These are phyloP conservation scores for Temnopleurus reevesii DNA, from an alignment of 53 echinoderm and acorn worm genomes.

Conservation along the genomic window DNA sequence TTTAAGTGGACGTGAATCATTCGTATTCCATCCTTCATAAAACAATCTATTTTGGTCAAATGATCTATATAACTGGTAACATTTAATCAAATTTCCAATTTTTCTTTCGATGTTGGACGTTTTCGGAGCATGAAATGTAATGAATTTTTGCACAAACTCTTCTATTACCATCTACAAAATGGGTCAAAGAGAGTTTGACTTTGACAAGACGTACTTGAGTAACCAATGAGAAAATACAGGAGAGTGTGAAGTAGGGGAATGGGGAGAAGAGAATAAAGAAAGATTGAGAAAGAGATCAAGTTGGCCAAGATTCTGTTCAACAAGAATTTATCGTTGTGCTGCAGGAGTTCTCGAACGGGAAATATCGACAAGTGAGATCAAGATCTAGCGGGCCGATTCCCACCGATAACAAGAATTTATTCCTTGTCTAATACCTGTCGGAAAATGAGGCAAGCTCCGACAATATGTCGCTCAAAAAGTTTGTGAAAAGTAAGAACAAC, in stretches of 20 bases:
- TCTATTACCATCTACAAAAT: no score
- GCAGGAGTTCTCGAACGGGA: slow-evolving; percentile 45
- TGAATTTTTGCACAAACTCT: no score
- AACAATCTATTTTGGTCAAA: no score
- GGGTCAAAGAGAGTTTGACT: not conserved
- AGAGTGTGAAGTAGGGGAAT: no score
- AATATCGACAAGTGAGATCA: slow-evolving; percentile 43
- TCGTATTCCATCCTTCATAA: no score
- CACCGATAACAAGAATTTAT: slow-evolving; percentile 45
- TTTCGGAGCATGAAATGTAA: no score
- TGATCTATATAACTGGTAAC: no score
- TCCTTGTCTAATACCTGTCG: slow-evolving; percentile 35
- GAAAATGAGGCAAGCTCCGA: slow-evolving; percentile 12
- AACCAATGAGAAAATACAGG: not conserved
- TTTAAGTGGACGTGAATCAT: no score
- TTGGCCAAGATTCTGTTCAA: not conserved
- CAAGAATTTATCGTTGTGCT: slow-evolving; percentile 6
- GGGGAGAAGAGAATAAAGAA: no score
- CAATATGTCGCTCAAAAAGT: not conserved
- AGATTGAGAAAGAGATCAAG: not conserved
- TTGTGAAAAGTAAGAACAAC: slow-evolving; percentile 17
- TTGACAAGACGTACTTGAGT: not conserved
- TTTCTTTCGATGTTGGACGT: no score
- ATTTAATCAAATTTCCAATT: no score
- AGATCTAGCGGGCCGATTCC: slow-evolving; percentile 27